A percentile compares a stretch with the other conserved stretches of the same genome.
phyloP scores from a whole-genome alignment of 2,888 invertebrate genomes.

The Vannuccia rotundouncinata region DNA sequence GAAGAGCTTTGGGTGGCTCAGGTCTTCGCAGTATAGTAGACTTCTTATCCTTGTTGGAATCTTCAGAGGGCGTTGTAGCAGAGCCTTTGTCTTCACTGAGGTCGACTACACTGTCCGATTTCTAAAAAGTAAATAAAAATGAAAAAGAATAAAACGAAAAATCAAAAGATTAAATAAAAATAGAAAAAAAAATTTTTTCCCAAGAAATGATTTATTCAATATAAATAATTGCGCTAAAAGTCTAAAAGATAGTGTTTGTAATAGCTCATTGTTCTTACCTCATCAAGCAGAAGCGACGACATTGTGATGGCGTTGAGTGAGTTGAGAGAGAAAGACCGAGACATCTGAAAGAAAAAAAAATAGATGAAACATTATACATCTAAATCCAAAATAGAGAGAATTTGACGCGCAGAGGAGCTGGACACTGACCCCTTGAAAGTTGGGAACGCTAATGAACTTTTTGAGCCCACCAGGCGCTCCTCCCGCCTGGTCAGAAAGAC shows the following conservation, averaged over 20 bases:
- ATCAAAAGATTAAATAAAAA: background rate
- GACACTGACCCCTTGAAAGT: conserved; percentile 35
- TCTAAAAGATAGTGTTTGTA: no score
- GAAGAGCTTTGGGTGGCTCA: conserved; percentile 25
- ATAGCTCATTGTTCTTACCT: no score
- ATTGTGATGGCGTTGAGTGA: background rate
- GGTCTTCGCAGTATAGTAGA: background rate
- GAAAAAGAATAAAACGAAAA: no score
- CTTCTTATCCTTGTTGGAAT: background rate
- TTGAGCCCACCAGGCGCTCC: conserved; percentile 8
- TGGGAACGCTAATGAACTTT: conserved; percentile 32
- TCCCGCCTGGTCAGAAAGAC: background rate
- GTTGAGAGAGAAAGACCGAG: background rate
- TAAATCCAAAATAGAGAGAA: no score
- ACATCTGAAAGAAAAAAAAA: background rate
- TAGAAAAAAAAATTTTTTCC: background rate
- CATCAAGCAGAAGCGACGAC: background rate
- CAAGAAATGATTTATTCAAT: background rate
- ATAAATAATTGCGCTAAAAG: background rate
- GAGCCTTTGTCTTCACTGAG: background rate
- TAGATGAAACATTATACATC: no score
- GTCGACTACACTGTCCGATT: background rate
- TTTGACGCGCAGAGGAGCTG: no score
- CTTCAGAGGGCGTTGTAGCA: background rate
- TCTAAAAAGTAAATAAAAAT: no score